Evolutionary conservation across 2,797 vertebrate species (phyloP), one percentile per base, ranked within the genome.

Genomic region (Fistularia tabacaria): DNA sequence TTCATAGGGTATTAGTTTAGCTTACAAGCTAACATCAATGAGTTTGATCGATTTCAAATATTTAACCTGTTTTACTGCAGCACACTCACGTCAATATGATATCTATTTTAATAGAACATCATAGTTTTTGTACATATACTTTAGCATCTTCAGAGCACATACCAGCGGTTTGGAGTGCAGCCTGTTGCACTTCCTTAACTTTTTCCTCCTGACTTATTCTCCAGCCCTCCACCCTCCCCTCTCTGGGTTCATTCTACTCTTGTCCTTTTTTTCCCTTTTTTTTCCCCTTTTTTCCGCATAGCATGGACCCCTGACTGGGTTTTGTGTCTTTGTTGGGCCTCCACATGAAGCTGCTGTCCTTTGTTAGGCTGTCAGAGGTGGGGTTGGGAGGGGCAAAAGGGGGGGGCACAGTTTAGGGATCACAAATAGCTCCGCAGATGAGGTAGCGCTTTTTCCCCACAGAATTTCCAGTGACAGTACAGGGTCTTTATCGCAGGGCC

Each of bases 351-450:
- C 76, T 71, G 67, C 77, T 57, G 65, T 60, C 47, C 77, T 85
- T 88, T 88, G 82, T 88, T 68, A 1, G 57, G 56, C 69, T 84
- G 82, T 85, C 84, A 61, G 77, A 72, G 79, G 77, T 77, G 36
- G 50, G 25, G 51, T 53, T 43, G 64, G 74, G 7, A 58, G 37
- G 57, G 48, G 49, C 64, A 69, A 60, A 70, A 51, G 70, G 59
- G 58, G 36, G 10, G 14, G 67, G 52, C 62, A 54, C 68, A 62
- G 62, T 71, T 68, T 66, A 71, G 70, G 55, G 54, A 71, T 60
- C 41, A 3, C 2, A 36, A 58, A n/a, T 38, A 43, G 56, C 55
- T 73, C 59, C 62, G 57, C 51, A 49, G 54, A 64, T 5, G 63
- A 3, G 36, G 64, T 40, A 41, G 60, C 53, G 62, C 36, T 4